These are phyloP conservation scores for Sphinx pinastri DNA, from an alignment of 2,888 invertebrate genomes.

Conservation along the genomic window DNA sequence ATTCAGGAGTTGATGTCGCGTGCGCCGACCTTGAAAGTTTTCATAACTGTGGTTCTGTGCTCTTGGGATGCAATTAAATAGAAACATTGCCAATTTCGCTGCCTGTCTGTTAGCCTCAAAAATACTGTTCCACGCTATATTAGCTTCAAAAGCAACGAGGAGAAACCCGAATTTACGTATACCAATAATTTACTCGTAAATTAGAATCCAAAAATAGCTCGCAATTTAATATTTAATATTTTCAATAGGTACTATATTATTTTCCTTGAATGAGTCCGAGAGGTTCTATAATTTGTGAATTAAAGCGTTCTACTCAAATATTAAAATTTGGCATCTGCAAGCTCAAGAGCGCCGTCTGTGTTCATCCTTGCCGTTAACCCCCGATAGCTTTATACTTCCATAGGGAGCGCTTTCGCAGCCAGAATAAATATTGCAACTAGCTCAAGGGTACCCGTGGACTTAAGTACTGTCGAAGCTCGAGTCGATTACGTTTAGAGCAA, in stretches of 20 bases:
- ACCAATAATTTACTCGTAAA: no score
- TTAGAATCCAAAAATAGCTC: no score
- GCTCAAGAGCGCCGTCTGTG: neutral
- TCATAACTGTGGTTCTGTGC: neutral
- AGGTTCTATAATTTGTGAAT: no score
- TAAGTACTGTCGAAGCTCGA: neutral
- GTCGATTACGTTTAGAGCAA: neutral
- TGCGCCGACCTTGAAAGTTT: slow-evolving; percentile 15
- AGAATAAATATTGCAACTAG: neutral
- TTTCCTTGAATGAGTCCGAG: no score
- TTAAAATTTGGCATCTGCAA: neutral
- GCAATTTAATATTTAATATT: no score
- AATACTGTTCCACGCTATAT: no score
- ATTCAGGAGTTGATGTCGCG: slow-evolving; percentile 2
- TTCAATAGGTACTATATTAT: no score
- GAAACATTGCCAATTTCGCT: neutral
- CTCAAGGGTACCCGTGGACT: neutral
- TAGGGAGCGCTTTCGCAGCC: neutral
- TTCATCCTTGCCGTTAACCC: neutral
- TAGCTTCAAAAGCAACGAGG: no score
- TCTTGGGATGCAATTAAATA: neutral
- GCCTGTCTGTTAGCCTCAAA: no score
- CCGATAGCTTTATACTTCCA: neutral
- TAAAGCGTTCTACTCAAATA: neutral
- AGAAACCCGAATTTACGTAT: no score